These are phyloP conservation scores for Salvelinus sp. DNA, from an alignment of 2,113 vertebrate species.

Conservation along the genomic window DNA sequence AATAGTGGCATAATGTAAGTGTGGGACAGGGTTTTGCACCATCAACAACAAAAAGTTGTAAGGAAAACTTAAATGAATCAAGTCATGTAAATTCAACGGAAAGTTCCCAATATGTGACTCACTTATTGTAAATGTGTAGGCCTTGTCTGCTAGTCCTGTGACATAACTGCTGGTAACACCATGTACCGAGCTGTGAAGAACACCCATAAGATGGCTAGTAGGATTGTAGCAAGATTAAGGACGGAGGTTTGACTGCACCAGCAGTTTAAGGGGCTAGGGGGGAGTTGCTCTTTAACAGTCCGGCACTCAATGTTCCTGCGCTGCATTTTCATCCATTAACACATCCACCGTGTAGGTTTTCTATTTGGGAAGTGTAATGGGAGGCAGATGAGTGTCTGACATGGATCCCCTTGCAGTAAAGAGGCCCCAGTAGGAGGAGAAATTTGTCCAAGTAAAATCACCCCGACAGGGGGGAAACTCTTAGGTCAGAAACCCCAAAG, in stretches of 20 bases:
- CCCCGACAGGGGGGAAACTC: conserved; percentile 83
- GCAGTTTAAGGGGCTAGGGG: conserved; percentile 25
- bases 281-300: conserved; percentile 48
- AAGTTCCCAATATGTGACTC: no score
- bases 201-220: conserved; percentile 44
- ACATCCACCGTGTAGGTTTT: conserved; percentile 66
- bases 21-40: no score
- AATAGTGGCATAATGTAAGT: no score
- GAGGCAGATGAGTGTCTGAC: conserved; percentile 83
- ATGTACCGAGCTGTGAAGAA: neutral
- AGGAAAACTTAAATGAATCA: no score
- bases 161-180: no score
- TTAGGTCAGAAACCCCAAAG: conserved; percentile 85
- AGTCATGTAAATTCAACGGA: no score
- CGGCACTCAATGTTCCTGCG: conserved; percentile 47
- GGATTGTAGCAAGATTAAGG: conserved; percentile 53
- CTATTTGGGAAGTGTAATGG: conserved; percentile 76
- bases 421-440: conserved; percentile 74
- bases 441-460: conserved; percentile 95
- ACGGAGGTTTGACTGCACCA: conserved; percentile 39
- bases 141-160: neutral
- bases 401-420: conserved; percentile 70
- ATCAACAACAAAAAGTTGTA: no score
- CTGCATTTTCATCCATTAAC: conserved; percentile 63
- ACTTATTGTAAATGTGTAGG: no score